Base-by-base conservation (phyloP, 23 tunicate genomes). In the Aplidium turbinatum region DNA sequence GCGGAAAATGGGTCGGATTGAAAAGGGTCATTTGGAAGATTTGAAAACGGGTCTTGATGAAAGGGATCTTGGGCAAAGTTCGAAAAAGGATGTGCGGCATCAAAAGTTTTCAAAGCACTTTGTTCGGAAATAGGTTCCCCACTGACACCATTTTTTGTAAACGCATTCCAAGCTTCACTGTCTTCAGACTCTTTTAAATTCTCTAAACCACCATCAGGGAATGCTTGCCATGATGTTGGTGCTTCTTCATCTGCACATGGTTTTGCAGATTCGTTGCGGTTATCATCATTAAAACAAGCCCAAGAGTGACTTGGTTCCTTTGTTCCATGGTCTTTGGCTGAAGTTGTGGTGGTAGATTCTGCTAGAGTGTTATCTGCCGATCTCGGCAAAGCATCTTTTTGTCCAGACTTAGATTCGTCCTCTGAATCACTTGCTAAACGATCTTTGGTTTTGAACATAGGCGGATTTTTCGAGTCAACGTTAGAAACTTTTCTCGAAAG, bases 391-490 rank as follows among this genome's bases (percentile, higher is more conserved):
- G n/a, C n/a, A n/a, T n/a, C n/a, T n/a, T n/a, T n/a, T n/a, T n/a
- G n/a, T n/a, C n/a, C n/a, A n/a, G n/a, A n/a, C n/a, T n/a, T n/a
- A 65, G 6, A 27, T 3, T 47, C 11, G 3, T 70, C 58, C n/a
- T 47, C 76, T 3, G 58, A 9, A 35, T 38, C 27, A 11, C 22
- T 38, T 19, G 38, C 38, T 4, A 25, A 4, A 27, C 20, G 23
- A n/a, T 23, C 7, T 9, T 13, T 70, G 7, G 38, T 63, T 55
- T 83, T 83, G 38, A 83, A 83, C 89, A 83, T 83, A 33, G 89
- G 89, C 18, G 89, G 89, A 54, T 83, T 83, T 3, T 72, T 72
- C 18, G 87, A 32, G 38, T 72, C 73, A 27, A 48, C 46, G 20
- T 42, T 72, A 11, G 61, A 35, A 47, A 21, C 70, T 0, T 76